Evolutionary conservation across 1,140 invertebrate species (phyloP).

Genomic region (Ptiloglossa arizonensis): DNA sequence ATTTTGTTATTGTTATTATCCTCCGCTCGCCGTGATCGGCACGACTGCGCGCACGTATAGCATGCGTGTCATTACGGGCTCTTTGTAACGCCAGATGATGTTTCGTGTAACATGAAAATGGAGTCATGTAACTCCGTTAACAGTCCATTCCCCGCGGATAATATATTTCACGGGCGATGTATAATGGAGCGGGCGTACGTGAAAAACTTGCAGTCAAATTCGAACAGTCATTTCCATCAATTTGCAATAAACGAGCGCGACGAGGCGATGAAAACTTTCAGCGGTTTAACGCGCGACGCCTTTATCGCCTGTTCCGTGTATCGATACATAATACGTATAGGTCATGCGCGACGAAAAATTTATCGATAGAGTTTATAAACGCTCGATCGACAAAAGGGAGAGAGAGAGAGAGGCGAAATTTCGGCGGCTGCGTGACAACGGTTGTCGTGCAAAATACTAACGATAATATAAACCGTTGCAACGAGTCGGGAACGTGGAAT

Average conservation of each 20-base stretch:
- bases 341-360: slow-evolving; percentile 4
- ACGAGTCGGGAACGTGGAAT: too few species aligned
- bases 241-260: slow-evolving; percentile 57
- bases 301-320: slow-evolving; percentile 15
- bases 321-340: not conserved
- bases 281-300: slow-evolving; percentile 49
- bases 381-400: not conserved
- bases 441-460: not conserved
- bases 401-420: too few species aligned
- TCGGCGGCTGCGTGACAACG: not conserved
- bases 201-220: slow-evolving; percentile 61
- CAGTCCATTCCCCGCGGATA: slow-evolving; percentile 65
- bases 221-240: slow-evolving; percentile 67
- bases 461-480: not conserved
- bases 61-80: slow-evolving; percentile 62
- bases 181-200: slow-evolving; percentile 49
- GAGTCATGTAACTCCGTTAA: slow-evolving; percentile 68
- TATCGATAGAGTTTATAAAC: not conserved
- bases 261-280: slow-evolving; percentile 59
- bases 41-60: slow-evolving; percentile 49
- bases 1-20: slow-evolving; percentile 35
- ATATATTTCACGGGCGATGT: slow-evolving; percentile 62
- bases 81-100: slow-evolving; percentile 65
- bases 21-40: slow-evolving; percentile 46
- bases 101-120: slow-evolving; percentile 68